Evolutionary conservation across 2,888 invertebrate genomes (phyloP).

Genomic region (Neria commutata): DNA sequence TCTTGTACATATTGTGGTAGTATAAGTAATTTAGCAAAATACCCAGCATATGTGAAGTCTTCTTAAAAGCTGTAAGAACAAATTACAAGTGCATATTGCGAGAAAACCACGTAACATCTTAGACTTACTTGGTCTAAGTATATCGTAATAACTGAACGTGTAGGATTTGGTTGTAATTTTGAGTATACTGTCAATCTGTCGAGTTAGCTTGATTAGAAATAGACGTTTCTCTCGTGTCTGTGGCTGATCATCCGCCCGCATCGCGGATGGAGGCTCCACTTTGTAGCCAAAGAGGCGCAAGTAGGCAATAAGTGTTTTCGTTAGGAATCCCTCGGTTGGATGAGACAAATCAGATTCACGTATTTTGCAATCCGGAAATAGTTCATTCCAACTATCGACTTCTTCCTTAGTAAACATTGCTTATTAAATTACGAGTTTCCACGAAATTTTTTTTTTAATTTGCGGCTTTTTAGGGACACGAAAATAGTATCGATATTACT

Average conservation of each 20-base stretch:
- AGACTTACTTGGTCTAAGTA: conserved; percentile 49
- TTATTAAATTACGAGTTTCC: too few relatives aligned
- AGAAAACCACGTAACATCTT: not conserved
- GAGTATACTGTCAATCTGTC: conserved; percentile 51
- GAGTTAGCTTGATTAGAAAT: conserved; percentile 45
- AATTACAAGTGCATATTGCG: not conserved
- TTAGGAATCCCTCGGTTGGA: conserved; percentile 49
- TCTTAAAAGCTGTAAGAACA: conserved; percentile 44
- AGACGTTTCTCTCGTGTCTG: conserved; percentile 45
- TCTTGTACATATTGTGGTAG: conserved; percentile 53
- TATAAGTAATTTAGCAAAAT: conserved; percentile 52
- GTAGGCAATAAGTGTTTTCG: conserved; percentile 45
- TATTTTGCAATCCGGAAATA: conserved; percentile 50
- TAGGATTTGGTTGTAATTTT: conserved; percentile 52
- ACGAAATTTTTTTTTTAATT: too few relatives aligned
- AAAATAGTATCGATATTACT: too few relatives aligned
- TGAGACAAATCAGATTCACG: conserved; percentile 41
- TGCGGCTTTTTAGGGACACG: too few relatives aligned
- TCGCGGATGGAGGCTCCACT: conserved; percentile 38
- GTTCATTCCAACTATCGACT: conserved; percentile 42
- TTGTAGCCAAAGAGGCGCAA: conserved; percentile 50
- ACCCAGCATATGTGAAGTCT: conserved; percentile 47
- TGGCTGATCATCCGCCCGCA: conserved; percentile 27
- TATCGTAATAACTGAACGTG: conserved; percentile 47
- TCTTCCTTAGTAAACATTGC: too few relatives aligned